Evolutionary conservation across 2,888 invertebrate species (phyloP), one percentile per base, ranked within the genome.

Genomic region (Melikaiella ostensackeni): DNA sequence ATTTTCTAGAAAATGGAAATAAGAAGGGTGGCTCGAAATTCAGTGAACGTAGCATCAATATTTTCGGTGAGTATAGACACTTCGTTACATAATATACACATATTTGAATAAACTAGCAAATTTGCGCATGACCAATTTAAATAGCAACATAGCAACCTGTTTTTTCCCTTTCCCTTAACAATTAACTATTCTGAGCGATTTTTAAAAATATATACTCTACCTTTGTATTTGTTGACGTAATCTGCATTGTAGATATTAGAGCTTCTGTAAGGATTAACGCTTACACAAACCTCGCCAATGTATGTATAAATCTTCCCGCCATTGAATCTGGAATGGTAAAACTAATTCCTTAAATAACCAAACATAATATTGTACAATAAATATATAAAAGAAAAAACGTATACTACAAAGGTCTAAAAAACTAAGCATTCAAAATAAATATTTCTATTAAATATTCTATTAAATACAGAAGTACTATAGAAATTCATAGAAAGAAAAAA

Each of bases 251-350:
- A 99, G 90, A 99, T 97, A 91, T 97, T 97, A 92, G 98, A 94
- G 64, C 94, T 95, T 90, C 96, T 95, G 93, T 99, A 99, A 0
- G 99, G 99, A 93, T 99, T 99, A 85, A 99, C 97, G 0, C 99
- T 98, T 59, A 99, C 98, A 90, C 97, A 96, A 86, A 98, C 98
- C 93, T 99, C 99, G 61, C 99, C 99, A 86, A 99, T 99, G 93
- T 99, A 99, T 9, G 99, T 98, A 94, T 99, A 99, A 90, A 99
- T 98, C 91, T 95, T 96, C 86, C 97, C 97, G 91, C 95, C 95
- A 92, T 96, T 96, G 91, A 96, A 98, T 91, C 98, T 98, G 93
- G n/a, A 93, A 92, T 21, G 19, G 38, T 21, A 50, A 70, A 50
- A n/a, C 35, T 33, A 63, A 64, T 13, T 42, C 9, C 1, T 42